Base-by-base conservation (phyloP, 2,888 invertebrate genomes). In the Nasonia oneida region DNA sequence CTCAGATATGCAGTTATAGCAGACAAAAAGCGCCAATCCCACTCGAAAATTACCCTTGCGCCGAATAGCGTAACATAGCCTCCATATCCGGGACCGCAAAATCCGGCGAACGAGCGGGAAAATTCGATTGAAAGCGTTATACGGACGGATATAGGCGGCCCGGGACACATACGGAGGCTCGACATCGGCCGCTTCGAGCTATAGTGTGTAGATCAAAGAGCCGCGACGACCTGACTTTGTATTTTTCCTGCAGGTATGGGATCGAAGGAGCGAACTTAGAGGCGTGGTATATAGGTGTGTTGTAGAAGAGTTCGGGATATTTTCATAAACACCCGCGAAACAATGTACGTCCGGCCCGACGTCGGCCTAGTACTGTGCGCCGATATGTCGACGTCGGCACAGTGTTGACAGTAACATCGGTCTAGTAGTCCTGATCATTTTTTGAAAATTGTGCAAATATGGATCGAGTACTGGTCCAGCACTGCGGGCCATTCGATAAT, bases 51-150 rank as follows among this genome's bases (percentile, higher is more conserved):
- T 57, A 57, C 57, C n/a, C 57, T 4, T 57, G 12, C 47, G 47
- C 47, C 57, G n/a, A 15, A n/a, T 1, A 2, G 8, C 1, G 57
- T 57, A 6, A n/a, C 3, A 47, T 3, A 47, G 47, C 47, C 10
- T 42, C 42, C 15, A 18, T 10, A 18, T n/a, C 57, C 15, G 18
- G n/a, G 57, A n/a, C 57, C 57, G 67, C 29, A 39, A 42, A 77
- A 78, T 78, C 78, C 47, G 78, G 8, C 78, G 29, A 78, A 67
- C 67, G 67, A 78, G 78, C 61, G 78, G 18, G 78, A 61, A 78
- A 78, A 78, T 71, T 71, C 53, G n/a, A 79, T 79, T 50, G 70
- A 50, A 64, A 39, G 64, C 61, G 15, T 50, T 14, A 50, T 1
- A 53, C 53, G 53, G 5, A 0, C 53, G 53, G 53, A 53, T 18